A percentile compares a stretch with the other conserved stretches of the same genome.
Evolutionary conservation across 2,888 invertebrate species (phyloP).

Genomic region (Eurytoma adleriae): DNA sequence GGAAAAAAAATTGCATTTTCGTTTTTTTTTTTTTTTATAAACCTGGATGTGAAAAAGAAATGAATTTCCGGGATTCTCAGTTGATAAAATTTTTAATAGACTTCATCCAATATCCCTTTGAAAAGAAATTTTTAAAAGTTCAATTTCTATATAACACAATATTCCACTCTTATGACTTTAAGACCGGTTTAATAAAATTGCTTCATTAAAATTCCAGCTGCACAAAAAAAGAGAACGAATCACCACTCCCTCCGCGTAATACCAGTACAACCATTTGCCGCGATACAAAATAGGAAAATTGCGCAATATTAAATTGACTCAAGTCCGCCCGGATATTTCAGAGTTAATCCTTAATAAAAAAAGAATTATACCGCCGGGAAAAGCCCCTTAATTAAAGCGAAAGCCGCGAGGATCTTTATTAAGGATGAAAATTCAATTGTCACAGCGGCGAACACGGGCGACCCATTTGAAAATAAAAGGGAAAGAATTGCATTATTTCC

Average conservation of each 20-base stretch:
- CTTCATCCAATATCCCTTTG: too few species aligned
- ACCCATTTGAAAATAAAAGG: not conserved
- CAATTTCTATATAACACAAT: too few species aligned
- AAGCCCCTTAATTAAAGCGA: conserved; percentile 20
- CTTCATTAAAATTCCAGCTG: too few species aligned
- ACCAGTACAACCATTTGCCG: too few species aligned
- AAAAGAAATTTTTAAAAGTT: too few species aligned
- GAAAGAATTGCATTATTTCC: conserved; percentile 10
- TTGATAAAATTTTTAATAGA: too few species aligned
- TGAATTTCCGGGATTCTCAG: too few species aligned
- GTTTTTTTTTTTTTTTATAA: not conserved
- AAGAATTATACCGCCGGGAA: conserved; percentile 8
- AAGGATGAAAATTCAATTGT: conserved; percentile 29
- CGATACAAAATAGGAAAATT: conserved; percentile 4
- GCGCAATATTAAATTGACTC: not conserved
- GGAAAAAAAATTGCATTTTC: too few species aligned
- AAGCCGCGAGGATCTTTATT: conserved; percentile 12
- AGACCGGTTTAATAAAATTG: not conserved
- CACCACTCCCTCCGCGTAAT: too few species aligned
- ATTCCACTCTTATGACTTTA: too few species aligned
- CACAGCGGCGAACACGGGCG: not conserved
- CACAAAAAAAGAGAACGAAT: too few species aligned
- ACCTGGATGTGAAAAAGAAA: not conserved
- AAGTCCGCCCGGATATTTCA: not conserved
- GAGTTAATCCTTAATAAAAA: conserved; percentile 28